Conservation (phyloP, 2,797 vertebrate genomes). For the Emys orbicularis region DNA sequence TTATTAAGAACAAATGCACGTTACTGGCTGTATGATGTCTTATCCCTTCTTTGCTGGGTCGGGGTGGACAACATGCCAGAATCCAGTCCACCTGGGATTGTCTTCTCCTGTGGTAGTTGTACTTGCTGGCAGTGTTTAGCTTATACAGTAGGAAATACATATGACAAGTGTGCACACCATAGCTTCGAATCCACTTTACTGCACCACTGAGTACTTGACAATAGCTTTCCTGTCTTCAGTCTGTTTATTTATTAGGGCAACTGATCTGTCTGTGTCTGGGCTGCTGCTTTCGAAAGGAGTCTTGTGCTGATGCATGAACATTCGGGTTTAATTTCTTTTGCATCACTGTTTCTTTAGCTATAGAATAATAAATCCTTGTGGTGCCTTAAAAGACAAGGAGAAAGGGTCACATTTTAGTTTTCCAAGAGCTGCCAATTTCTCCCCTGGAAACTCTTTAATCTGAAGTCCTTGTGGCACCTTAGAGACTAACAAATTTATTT, state of each 20-base stretch:
- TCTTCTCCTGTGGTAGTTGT: background rate
- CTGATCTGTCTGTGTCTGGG: rapidly evolving
- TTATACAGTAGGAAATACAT: background rate
- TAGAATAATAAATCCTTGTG: slow-evolving; percentile 32
- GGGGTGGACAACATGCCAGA: background rate
- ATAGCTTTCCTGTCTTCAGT: slow-evolving; percentile 31
- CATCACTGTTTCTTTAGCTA: background rate
- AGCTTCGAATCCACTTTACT: background rate
- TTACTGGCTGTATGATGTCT: background rate
- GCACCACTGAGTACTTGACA: background rate
- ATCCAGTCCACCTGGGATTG: background rate
- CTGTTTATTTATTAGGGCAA: background rate
- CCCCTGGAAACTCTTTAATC: background rate
- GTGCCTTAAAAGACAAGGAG: background rate
- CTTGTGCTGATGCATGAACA: slow-evolving; percentile 7
- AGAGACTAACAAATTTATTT: no score
- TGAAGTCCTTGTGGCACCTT: background rate
- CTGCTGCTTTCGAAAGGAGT: background rate
- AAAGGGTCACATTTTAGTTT: background rate
- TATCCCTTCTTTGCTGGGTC: rapidly evolving
- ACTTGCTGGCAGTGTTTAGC: background rate
- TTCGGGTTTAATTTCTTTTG: background rate
- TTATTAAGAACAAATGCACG: rapidly evolving
- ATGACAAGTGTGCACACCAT: background rate
- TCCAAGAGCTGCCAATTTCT: background rate